A percentile compares a stretch with the other conserved stretches of the same genome.
phyloP scores from a whole-genome alignment of 1,140 invertebrate species.

The Pseudobourletiella spinata region DNA sequence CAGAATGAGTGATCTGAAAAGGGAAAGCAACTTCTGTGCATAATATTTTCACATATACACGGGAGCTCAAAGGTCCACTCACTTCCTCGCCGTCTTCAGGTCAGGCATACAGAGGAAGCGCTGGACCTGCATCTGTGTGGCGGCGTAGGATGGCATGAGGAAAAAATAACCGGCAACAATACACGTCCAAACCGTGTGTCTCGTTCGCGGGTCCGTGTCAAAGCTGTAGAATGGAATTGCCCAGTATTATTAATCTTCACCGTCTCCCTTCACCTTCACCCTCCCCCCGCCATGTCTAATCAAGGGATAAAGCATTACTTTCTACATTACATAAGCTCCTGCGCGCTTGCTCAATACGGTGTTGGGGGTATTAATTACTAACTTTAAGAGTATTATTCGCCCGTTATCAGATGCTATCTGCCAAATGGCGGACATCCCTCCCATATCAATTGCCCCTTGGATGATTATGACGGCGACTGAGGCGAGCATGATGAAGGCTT shows the following conservation, averaged over 20 bases:
- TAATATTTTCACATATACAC: background rate
- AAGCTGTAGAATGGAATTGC: slow-evolving; percentile 38
- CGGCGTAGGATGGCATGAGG: slow-evolving; percentile 82
- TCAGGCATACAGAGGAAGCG: slow-evolving; percentile 25
- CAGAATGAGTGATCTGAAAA: slow-evolving; percentile 37
- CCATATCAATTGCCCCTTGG: slow-evolving; percentile 43
- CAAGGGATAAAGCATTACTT: background rate
- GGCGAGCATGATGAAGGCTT: slow-evolving; percentile 46
- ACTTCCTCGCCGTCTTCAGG: slow-evolving; percentile 4
- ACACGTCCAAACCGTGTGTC: slow-evolving; percentile 84
- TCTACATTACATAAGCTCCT: background rate
- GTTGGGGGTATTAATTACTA: background rate
- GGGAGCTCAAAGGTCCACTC: background rate
- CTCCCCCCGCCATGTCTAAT: background rate
- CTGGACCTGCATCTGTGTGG: slow-evolving; percentile 70
- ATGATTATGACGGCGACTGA: slow-evolving; percentile 45
- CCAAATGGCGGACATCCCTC: slow-evolving; percentile 43
- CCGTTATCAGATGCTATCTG: slow-evolving; percentile 30
- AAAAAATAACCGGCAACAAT: slow-evolving; percentile 79
- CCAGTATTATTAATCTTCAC: background rate
- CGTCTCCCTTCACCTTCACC: background rate
- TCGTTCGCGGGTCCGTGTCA: slow-evolving; percentile 40
- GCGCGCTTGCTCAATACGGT: background rate
- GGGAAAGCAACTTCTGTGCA: background rate
- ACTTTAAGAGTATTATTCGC: slow-evolving; percentile 37